Base-by-base conservation (phyloP, 1,140 invertebrate species). In the Colletes latitarsis region DNA sequence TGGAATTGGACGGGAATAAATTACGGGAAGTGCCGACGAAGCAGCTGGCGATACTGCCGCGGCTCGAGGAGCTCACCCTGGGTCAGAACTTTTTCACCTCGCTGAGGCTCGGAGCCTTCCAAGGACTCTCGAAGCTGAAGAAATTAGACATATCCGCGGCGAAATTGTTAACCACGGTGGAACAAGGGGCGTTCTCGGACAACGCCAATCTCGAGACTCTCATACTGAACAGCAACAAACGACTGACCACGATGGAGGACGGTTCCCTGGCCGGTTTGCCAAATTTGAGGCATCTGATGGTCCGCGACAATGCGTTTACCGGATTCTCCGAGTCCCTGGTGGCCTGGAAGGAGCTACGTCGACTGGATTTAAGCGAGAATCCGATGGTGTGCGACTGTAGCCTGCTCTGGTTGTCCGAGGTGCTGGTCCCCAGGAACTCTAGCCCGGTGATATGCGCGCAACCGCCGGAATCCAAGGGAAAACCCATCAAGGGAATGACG, bases 181-280 rank as follows among this genome's bases (percentile, higher is more conserved):
- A 97, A 83, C 95, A 95, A 73, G 96, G 96, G 14, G 96, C 96
- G 9, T 97, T 98, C 76, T 94, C 94, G 14, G 95, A 96, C 82
- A 98, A 98, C 89, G 93, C 96, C 21, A 98, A 98, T 89, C 92
- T 98, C 70, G 96, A 98, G 92, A 96, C 94, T 0, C 92, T 98
- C 2, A 94, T 95, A 52, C 90, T 98, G 8, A 96, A 95, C 66
- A 96, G 95, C 86, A 98, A 98, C 89, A 97, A 97, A 88, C 95
- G 95, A 80, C 89, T 98, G 55, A 91, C 94, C 1, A 92, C 94
- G 0, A 93, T 98, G 72, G 96, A 97, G 79, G 96, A 97, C 63
- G 96, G 96, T 39, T 95, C 96, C 2, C 92, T 98, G 14, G 95
- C 95, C 14, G 97, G 97, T 0, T 92, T 98, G 46, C 96, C 97